Evolutionary conservation across 23 tunicate genomes (phyloP).

Genomic region (Halocynthia aurantium): DNA sequence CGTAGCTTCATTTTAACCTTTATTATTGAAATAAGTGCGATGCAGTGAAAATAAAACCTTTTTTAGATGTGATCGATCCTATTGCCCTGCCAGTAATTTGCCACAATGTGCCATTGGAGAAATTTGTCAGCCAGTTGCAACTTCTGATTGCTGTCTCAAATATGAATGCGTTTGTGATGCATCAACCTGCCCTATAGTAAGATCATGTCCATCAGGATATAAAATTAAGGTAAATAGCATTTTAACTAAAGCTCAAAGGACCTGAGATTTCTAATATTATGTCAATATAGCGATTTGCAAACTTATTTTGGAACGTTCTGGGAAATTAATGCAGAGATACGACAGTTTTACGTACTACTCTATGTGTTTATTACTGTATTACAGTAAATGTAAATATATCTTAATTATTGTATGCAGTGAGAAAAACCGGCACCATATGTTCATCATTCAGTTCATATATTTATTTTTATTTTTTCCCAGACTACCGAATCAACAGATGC

Average conservation of each 20-base stretch:
- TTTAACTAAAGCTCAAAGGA: not conserved
- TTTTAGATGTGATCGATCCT: constrained; percentile 66
- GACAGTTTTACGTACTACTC: too few species aligned
- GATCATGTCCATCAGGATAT: constrained; percentile 62
- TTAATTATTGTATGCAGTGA: too few species aligned
- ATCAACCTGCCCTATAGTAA: constrained; percentile 62
- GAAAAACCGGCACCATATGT: too few species aligned
- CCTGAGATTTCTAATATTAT: not conserved
- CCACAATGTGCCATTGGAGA: constrained; percentile 70
- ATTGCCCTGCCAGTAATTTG: constrained; percentile 32
- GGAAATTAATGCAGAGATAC: too few species aligned
- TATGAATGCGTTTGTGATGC: constrained; percentile 83
- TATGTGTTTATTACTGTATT: too few species aligned
- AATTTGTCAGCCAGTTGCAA: constrained; percentile 19
- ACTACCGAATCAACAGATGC: constrained; percentile 21
- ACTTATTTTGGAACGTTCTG: too few species aligned
- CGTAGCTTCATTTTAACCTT: too few species aligned
- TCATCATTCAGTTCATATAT: not conserved
- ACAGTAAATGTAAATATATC: too few species aligned
- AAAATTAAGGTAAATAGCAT: constrained; percentile 42
- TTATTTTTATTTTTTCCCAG: constrained; percentile 20
- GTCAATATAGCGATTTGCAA: too few species aligned
- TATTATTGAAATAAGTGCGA: too few species aligned
- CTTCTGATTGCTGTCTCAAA: constrained; percentile 74
- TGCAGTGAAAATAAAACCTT: not conserved